phyloP scores from a whole-genome alignment of 2,888 invertebrate species.

The Stenurella melanura region DNA sequence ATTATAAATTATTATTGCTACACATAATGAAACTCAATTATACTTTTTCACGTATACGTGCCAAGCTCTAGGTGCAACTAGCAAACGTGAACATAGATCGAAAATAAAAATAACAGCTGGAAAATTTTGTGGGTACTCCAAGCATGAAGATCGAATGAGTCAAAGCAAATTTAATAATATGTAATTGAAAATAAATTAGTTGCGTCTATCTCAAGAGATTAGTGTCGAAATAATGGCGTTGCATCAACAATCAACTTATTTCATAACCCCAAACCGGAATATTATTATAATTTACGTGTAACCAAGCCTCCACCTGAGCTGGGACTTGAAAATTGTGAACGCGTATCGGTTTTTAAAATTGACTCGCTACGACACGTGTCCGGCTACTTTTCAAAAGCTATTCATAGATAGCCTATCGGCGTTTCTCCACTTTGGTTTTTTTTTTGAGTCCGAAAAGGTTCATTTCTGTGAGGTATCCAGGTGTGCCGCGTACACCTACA shows the following conservation, averaged over 20 bases:
- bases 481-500: constrained; percentile 62
- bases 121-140: constrained; percentile 12
- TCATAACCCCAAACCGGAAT: constrained; percentile 35
- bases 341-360: neutral
- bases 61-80: neutral
- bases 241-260: constrained; percentile 35
- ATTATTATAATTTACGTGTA: constrained; percentile 15
- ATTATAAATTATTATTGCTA: constrained; percentile 42
- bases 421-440: constrained; percentile 1
- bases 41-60: neutral
- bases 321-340: neutral
- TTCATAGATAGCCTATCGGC: neutral
- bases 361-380: constrained; percentile 27
- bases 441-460: constrained; percentile 11
- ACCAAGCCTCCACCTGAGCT: constrained; percentile 14
- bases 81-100: neutral
- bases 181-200: constrained; percentile 29
- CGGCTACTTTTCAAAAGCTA: constrained; percentile 8
- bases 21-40: constrained; percentile 31
- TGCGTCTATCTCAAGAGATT: constrained; percentile 32
- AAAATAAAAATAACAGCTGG: constrained; percentile 2
- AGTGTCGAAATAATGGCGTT: constrained; percentile 33
- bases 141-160: constrained; percentile 22
- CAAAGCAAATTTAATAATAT: constrained; percentile 17
- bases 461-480: constrained; percentile 55